A percentile compares a stretch with the other conserved stretches of the same genome.
phyloP scores from a whole-genome alignment of 2,888 invertebrate species.

The Aplocera efformata region DNA sequence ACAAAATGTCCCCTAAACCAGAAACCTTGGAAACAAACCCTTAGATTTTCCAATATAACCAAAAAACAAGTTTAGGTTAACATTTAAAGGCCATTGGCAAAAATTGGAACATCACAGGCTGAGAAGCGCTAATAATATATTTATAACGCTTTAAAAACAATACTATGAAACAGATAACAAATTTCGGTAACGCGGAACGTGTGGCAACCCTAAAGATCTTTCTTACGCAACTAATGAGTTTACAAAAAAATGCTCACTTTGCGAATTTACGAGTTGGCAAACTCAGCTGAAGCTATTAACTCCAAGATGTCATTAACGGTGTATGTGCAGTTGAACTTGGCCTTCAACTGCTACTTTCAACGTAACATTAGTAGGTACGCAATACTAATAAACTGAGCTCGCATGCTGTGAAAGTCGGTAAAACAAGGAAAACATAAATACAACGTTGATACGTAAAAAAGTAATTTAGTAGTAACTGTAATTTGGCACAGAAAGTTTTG shows the following conservation, averaged over 20 bases:
- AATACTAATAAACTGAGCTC: constrained; percentile 6
- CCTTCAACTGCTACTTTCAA: constrained; percentile 23
- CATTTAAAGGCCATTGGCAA: too few species aligned
- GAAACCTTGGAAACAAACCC: too few species aligned
- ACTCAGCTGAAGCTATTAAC: constrained; percentile 26
- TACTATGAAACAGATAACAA: too few species aligned
- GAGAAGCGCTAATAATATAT: too few species aligned
- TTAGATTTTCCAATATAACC: too few species aligned
- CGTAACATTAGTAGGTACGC: constrained; percentile 5
- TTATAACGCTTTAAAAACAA: too few species aligned
- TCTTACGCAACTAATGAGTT: constrained; percentile 26
- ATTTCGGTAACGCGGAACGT: too few species aligned
- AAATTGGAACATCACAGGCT: too few species aligned
- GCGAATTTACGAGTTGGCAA: constrained; percentile 31
- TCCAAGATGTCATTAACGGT: constrained; percentile 25
- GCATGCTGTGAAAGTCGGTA: constrained; percentile 12
- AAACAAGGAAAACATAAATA: constrained; percentile 14
- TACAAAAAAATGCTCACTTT: constrained; percentile 24
- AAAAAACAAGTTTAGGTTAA: too few species aligned
- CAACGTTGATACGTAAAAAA: constrained; percentile 2
- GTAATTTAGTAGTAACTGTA: too few species aligned
- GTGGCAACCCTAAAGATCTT: neutral
- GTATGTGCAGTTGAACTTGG: constrained; percentile 29
- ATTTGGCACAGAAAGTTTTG: too few species aligned
- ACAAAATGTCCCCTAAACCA: too few species aligned